Conservation (phyloP, 2,797 vertebrate genomes). For the Pseudochirops corinnae region DNA sequence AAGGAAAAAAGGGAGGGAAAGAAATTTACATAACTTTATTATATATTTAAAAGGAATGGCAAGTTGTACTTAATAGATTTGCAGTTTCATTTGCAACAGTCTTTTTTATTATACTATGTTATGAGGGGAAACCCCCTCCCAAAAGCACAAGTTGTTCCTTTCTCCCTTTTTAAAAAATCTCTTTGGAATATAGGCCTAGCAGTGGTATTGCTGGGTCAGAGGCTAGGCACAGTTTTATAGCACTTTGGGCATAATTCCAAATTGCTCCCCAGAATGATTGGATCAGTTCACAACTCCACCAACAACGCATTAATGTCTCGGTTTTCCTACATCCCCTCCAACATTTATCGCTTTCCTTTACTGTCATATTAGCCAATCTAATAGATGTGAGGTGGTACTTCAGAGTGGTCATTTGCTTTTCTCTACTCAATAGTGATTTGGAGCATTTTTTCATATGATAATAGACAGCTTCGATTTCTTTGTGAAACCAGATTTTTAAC, state of each 20-base stretch:
- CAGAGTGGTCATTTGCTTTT: background rate
- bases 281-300: background rate
- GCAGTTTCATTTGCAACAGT: too few species aligned
- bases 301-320: background rate
- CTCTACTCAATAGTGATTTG: background rate
- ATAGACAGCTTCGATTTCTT: background rate
- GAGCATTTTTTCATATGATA: background rate
- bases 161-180: background rate
- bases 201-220: background rate
- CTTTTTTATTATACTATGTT: too few species aligned
- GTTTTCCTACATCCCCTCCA: background rate
- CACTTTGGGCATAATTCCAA: background rate
- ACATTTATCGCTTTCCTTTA: background rate
- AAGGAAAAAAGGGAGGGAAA: too few species aligned
- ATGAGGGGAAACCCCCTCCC: too few species aligned
- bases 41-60: too few species aligned
- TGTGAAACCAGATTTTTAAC: background rate
- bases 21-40: too few species aligned
- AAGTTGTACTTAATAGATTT: too few species aligned
- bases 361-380: background rate
- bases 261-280: background rate
- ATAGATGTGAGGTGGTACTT: background rate
- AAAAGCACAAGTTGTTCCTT: background rate
- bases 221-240: background rate
- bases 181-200: background rate